Evolutionary conservation across 2,113 vertebrate genomes (phyloP), one percentile per base, ranked within the genome.

Genomic region (Orycteropus afer): DNA sequence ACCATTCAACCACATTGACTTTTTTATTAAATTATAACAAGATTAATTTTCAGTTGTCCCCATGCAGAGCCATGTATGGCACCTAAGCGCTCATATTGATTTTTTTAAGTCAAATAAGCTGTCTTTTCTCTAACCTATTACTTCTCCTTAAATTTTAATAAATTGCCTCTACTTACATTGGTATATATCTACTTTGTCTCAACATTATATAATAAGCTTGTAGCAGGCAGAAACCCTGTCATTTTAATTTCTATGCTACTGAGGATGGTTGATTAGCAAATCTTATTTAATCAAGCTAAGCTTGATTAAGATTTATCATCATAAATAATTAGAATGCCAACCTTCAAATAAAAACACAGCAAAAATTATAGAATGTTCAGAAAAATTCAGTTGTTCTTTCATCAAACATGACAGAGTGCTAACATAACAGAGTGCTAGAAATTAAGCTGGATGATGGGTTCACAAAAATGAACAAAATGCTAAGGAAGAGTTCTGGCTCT

Each of bases 11-110:
- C 71, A 96, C 2, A 3, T 0, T 85, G 65, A 51, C 37, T 71
- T 76, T 82, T 71, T 84, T 73, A 85, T 91, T 94, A 93, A 96
- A 92, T 91, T 96, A 74, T 47, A 95, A 90, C 23, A 49, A 93
- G 91, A 95, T 94, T 78, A 87, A 93, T 85, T 89, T 94, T 77
- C 65, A 73, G 67, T 84, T 96, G 88, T 74, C 37, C 81, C 65
- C 73, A 65, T 40, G 12, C 9, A 81, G 51, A 77, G 42, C 37
- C 84, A 87, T 86, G 57, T 40, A 91, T 77, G 47, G 34, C 14
- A 87, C 71, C 59, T 92, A 69, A 84, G 45, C 81, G 91, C 80
- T 83, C 55, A 91, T 73, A 91, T 3, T 94, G 91, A 91, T 96
- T 94, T 80, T 85, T 76, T 45, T 73, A 95, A 96, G 45, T 92